These are phyloP conservation scores for Chloebia gouldiae DNA, from an alignment of 2,113 vertebrate species.

Conservation along the genomic window DNA sequence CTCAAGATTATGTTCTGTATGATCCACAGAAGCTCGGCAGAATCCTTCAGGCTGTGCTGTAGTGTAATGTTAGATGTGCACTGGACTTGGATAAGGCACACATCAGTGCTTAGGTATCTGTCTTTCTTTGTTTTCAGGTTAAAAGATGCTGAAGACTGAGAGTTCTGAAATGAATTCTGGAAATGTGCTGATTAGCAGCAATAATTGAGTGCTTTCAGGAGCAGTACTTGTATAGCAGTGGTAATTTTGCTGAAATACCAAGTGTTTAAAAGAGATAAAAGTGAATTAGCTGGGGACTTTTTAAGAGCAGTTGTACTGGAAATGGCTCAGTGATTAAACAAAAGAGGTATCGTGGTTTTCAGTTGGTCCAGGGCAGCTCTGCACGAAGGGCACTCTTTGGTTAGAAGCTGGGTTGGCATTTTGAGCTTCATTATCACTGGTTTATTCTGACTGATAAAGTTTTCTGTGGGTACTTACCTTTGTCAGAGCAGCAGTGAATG, in stretches of 20 bases:
- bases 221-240: background rate
- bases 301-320: background rate
- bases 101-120: background rate
- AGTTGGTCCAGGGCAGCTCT: background rate
- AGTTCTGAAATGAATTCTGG: background rate
- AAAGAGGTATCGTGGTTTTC: background rate
- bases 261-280: background rate
- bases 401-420: background rate
- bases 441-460: background rate
- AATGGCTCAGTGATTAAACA: background rate
- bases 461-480: background rate
- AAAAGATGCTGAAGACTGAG: background rate
- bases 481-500: background rate
- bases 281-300: background rate
- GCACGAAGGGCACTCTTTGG: background rate
- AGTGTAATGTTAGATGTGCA: too few species aligned
- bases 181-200: background rate
- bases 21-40: background rate
- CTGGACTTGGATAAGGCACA: background rate
- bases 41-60: background rate
- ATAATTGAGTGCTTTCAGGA: background rate
- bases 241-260: background rate
- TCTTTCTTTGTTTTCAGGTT: background rate
- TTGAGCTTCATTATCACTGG: background rate
- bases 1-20: background rate